Percentiles rank a stretch among this genome's conserved stretches.
Evolutionary conservation across 2,797 vertebrate genomes (phyloP).

Genomic region (Pantherophis vulpinus): DNA sequence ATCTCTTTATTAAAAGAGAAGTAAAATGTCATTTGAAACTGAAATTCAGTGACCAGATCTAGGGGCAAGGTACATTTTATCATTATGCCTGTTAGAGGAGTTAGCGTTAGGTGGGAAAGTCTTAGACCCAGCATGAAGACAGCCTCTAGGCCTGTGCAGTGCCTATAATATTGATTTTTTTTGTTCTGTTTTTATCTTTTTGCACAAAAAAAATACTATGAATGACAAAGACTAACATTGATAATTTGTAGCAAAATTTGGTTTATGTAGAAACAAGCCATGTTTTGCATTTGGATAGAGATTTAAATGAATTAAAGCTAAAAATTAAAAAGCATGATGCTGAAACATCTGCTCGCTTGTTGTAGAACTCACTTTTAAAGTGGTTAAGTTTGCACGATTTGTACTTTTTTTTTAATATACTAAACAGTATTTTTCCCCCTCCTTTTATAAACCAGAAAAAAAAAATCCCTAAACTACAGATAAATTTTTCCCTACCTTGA

Average conservation of each 20-base stretch:
- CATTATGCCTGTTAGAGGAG: constrained; percentile 41
- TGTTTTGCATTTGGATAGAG: constrained; percentile 87
- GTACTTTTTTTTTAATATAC: constrained; percentile 76
- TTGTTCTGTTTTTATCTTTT: constrained; percentile 54
- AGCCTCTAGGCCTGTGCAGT: constrained; percentile 51
- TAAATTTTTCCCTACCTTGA: constrained; percentile 75
- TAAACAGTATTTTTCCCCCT: constrained; percentile 76
- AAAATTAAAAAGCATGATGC: constrained; percentile 79
- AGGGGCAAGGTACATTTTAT: constrained; percentile 51
- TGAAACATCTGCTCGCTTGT: constrained; percentile 77
- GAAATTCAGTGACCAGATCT: constrained; percentile 69
- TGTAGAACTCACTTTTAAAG: constrained; percentile 82
- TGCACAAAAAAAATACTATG: constrained; percentile 60
- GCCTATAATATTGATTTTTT: constrained; percentile 52
- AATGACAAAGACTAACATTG: constrained; percentile 79
- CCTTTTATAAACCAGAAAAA: constrained; percentile 83
- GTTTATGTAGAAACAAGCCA: constrained; percentile 91
- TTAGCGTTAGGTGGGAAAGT: constrained; percentile 45
- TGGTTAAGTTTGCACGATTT: constrained; percentile 84
- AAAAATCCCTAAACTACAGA: constrained; percentile 80
- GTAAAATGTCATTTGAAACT: constrained; percentile 68
- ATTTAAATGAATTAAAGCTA: constrained; percentile 85
- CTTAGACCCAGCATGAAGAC: constrained; percentile 57
- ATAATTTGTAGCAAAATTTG: constrained; percentile 84
- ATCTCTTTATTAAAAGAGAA: constrained; percentile 69